Base-by-base conservation (phyloP, 2,797 vertebrate genomes). In the Anableps anableps region DNA sequence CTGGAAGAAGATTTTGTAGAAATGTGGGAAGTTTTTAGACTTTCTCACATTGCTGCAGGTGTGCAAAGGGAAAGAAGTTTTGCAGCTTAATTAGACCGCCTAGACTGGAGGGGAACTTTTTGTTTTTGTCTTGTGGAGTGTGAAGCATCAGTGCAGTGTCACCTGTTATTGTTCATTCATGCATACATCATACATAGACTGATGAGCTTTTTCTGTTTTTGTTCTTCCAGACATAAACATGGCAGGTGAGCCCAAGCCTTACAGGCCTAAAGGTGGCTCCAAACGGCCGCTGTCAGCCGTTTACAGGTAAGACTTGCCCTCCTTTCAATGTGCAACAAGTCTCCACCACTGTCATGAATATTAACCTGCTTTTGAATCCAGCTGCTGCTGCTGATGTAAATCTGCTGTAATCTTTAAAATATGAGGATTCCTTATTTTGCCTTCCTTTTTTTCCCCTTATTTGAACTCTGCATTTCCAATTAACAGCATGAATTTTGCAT, bases 241-340 rank as follows among this genome's bases (percentile, higher is more conserved):
- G 98, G 98, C 98, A 14, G 98, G 98, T 26, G 98, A 99, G 84
- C 98, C 98, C 60, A 99, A 99, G 94, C 98, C 98, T 0, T 99
- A 99, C 94, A 96, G 98, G 94, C 98, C 98, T 68, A 99, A 99
- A 95, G 94, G 96, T 0, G 98, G 96, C 86, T 97, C 95, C 88
- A 99, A 99, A 82, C 89, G 98, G 68, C 98, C 98, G 10, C 96
- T 99, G 71, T 99, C 98, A 77, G 97, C 98, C n/a, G 97, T 99
- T 74, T 99, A 99, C 90, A 97, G 97, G 98, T 98, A 92, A 92
- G 91, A 68, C 21, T 9, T 1, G 0, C 23, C 36, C 60, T 62
- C 47, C 48, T 48, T 26, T 14, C 23, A n/a, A 43, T 31, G 34
- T 64, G 29, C 51, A 41, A 7, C 4, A 8, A 36, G 38, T 29